phyloP scores from a whole-genome alignment of 2,797 vertebrate species.

The Anas bernieri region DNA sequence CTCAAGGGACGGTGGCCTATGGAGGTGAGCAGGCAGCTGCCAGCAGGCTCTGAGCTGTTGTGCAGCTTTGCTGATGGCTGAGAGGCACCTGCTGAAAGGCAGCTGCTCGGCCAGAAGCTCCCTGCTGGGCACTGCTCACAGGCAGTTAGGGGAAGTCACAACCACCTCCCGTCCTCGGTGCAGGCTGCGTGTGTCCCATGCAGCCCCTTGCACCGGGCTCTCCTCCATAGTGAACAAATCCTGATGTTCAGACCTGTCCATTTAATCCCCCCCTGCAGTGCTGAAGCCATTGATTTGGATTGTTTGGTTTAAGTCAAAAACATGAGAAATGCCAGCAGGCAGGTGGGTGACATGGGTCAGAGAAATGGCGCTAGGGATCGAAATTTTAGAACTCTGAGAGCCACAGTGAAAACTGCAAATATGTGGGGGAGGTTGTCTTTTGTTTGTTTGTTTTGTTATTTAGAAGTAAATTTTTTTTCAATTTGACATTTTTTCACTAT shows the following conservation, averaged over 20 bases:
- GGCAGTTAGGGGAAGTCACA: background rate
- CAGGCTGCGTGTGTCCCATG: accelerated
- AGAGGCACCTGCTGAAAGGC: background rate
- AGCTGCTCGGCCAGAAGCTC: background rate
- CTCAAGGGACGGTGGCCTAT: conserved; percentile 89
- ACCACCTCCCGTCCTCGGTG: accelerated
- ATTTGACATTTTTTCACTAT: background rate
- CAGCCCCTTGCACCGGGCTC: accelerated
- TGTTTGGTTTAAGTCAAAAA: background rate
- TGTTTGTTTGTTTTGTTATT: background rate
- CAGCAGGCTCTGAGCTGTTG: conserved; percentile 33
- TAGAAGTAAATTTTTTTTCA: background rate
- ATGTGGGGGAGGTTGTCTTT: background rate
- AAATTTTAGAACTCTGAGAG: background rate
- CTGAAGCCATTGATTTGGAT: background rate
- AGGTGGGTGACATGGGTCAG: background rate
- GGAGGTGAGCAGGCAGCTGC: conserved; percentile 82
- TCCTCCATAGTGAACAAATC: background rate
- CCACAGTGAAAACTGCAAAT: background rate
- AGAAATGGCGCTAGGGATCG: background rate
- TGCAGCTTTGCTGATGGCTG: conserved; percentile 11
- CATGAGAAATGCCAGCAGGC: background rate
- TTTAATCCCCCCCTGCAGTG: background rate
- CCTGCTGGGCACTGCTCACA: background rate
- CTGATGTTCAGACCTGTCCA: background rate